Percentiles rank a stretch among this genome's conserved stretches.
Evolutionary conservation across 2,888 invertebrate species (phyloP).

Genomic region (Lasioglossum calceatum): DNA sequence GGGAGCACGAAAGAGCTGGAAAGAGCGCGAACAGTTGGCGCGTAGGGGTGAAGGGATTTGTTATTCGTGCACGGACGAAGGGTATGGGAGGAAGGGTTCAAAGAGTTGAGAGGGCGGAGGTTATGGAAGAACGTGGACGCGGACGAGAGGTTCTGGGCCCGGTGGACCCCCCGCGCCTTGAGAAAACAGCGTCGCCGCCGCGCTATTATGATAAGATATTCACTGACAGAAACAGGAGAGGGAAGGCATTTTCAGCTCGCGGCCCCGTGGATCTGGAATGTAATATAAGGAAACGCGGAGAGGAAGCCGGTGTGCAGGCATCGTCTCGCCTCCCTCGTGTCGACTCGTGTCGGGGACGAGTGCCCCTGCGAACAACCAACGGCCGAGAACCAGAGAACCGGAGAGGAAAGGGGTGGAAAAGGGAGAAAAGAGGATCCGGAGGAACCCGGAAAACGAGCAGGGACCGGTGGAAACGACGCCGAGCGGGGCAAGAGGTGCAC

Average conservation of each 20-base stretch:
- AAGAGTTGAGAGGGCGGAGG: background rate
- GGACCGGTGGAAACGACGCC: constrained; percentile 22
- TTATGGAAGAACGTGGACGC: constrained; percentile 11
- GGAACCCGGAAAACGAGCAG: constrained; percentile 27
- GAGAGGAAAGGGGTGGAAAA: constrained; percentile 21
- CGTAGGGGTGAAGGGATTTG: constrained; percentile 4
- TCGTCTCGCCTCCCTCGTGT: background rate
- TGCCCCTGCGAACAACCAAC: constrained; percentile 39
- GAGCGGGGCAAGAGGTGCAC: constrained; percentile 1
- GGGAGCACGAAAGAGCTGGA: background rate
- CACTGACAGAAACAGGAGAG: constrained; percentile 80
- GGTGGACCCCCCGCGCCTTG: constrained; percentile 21
- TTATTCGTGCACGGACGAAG: constrained; percentile 15
- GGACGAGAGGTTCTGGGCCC: constrained; percentile 19
- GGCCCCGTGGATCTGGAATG: constrained; percentile 77
- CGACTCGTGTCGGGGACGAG: constrained; percentile 43
- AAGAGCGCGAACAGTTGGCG: background rate
- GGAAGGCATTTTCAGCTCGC: constrained; percentile 78
- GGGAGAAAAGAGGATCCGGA: constrained; percentile 16
- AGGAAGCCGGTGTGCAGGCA: constrained; percentile 74
- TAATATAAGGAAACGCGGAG: constrained; percentile 80
- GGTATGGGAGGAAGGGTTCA: background rate
- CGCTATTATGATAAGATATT: constrained; percentile 82
- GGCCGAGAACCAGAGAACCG: constrained; percentile 1
- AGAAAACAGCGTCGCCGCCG: constrained; percentile 47